Percentiles rank a stretch among this genome's conserved stretches.
phyloP scores from a whole-genome alignment of 2,888 invertebrate genomes.

The Ctenicera cuprea region DNA sequence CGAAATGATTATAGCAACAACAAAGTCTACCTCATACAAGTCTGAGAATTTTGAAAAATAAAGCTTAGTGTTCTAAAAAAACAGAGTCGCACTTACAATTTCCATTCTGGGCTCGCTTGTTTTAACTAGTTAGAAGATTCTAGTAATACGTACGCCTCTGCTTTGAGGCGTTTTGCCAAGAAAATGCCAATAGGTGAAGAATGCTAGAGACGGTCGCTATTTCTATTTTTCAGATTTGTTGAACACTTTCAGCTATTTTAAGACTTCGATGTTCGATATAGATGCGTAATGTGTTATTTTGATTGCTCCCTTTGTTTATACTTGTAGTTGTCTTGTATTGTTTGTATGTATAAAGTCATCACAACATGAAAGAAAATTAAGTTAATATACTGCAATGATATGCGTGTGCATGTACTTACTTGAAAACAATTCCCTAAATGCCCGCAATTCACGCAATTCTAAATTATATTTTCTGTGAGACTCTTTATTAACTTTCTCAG shows the following conservation, averaged over 20 bases:
- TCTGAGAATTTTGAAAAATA: slow-evolving; percentile 29
- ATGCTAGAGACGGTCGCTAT: slow-evolving; percentile 51
- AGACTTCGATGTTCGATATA: neutral
- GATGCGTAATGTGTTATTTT: slow-evolving; percentile 3
- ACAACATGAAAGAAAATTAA: neutral
- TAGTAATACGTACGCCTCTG: neutral
- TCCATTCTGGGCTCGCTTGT: neutral
- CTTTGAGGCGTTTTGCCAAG: slow-evolving; percentile 51
- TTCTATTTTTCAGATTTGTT: slow-evolving; percentile 58
- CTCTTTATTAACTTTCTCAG: too few species aligned
- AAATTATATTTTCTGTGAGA: too few species aligned
- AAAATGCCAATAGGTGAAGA: slow-evolving; percentile 57
- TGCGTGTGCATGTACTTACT: too few species aligned
- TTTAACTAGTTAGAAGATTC: neutral
- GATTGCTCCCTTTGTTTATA: neutral
- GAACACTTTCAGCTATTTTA: slow-evolving; percentile 42
- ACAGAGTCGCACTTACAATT: neutral
- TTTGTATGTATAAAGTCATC: too few species aligned
- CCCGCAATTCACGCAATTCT: too few species aligned
- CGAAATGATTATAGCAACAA: neutral
- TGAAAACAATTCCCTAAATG: too few species aligned
- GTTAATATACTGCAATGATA: neutral
- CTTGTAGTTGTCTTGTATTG: neutral
- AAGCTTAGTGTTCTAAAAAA: neutral
- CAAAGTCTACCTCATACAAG: slow-evolving; percentile 9